Evolutionary conservation across 2,888 invertebrate genomes (phyloP), one percentile per base, ranked within the genome.

Genomic region (Ephialtes manifestator): DNA sequence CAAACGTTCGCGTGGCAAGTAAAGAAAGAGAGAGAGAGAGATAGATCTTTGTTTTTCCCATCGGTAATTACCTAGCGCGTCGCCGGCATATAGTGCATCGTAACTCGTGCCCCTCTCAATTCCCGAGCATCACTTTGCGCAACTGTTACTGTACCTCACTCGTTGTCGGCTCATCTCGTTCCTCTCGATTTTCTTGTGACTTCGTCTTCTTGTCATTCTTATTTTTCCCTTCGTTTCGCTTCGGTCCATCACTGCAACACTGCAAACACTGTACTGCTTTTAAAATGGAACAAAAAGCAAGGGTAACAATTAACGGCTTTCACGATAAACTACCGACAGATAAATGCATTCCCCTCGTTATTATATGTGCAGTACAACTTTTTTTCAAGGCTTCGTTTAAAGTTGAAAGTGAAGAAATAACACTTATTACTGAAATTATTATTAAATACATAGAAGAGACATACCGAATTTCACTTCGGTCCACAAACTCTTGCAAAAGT

Each of bases 81-180:
- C 60, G 60, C 63, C 20, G n/a, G 43, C 58, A 72, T 72, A 77
- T 53, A 60, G 77, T 77, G 77, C 58, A 77, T 77, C 84, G 84
- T 81, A 84, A 81, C 76, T 84, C 67, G 65, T 81, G 39, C 60
- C 11, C 80, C 35, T 31, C 46, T 65, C 71, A 46, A 67, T 31
- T 48, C 39, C 11, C 39, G 46, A 48, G 39, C 43, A 53, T 58
- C 78, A 55, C 71, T 84, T 84, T 81, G 77, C 84, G 81, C 74
- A 84, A 84, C 53, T 31, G 28, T 46, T 58, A 28, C 48, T 20
- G 15, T 55, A 55, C 7, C 28, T 77, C 65, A 20, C 28, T 77
- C 65, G 31, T 74, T 77, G 67, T 60, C 67, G 60, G 70, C 58
- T 79, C 74, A 72, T 70, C 65, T 76, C 60, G 24, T 48, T 68